phyloP scores from a whole-genome alignment of 2,113 vertebrate species.

The Lota lota region DNA sequence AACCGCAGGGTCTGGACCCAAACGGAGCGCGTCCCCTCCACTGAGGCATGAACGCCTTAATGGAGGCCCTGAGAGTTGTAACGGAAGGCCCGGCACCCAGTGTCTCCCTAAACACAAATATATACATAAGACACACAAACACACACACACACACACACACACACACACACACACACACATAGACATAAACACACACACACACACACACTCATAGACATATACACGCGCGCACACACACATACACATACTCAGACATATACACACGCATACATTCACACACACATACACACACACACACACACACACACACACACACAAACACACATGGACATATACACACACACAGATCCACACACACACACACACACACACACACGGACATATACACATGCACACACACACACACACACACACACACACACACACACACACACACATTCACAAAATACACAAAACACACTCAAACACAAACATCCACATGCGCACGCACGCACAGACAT shows the following conservation, averaged over 20 bases:
- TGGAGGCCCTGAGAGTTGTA: too few species aligned
- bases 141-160: slow-evolving; percentile 1
- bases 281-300: background rate
- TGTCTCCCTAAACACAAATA: too few species aligned
- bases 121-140: background rate
- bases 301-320: slow-evolving; percentile 1
- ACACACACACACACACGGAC: slow-evolving; percentile 4
- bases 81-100: too few species aligned
- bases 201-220: background rate
- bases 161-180: background rate
- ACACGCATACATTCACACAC: background rate
- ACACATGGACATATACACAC: slow-evolving; percentile 2
- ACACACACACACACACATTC: too few species aligned
- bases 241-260: too few species aligned
- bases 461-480: too few species aligned
- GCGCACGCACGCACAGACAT: too few species aligned
- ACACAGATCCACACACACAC: background rate
- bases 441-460: too few species aligned
- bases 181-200: background rate
- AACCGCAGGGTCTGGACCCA: too few species aligned
- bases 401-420: background rate
- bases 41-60: too few species aligned
- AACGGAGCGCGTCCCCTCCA: too few species aligned
- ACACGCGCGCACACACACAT: background rate
- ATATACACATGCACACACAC: slow-evolving; percentile 3